Percentiles rank a stretch among this genome's conserved stretches.
Conservation (phyloP, 1,140 invertebrate species). For the Apis florea region DNA sequence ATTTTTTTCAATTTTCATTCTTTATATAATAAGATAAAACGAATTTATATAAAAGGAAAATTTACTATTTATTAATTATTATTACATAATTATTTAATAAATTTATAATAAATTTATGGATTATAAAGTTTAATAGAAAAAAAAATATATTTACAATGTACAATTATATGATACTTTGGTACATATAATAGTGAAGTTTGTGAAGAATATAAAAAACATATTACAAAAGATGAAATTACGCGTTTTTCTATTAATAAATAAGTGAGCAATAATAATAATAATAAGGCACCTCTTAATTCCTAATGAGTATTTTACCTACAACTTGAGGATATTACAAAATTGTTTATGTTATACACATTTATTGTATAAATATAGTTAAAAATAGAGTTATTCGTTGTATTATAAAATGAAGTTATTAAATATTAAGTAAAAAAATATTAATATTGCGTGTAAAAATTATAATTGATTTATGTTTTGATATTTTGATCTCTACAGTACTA, state of each 20-base stretch:
- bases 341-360: slow-evolving; percentile 8
- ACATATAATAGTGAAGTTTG: not conserved
- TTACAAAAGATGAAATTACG: slow-evolving; percentile 28
- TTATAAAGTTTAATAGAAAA: slow-evolving; percentile 20
- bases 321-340: slow-evolving; percentile 22
- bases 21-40: too few relatives aligned
- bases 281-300: slow-evolving; percentile 45
- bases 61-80: too few relatives aligned
- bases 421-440: slow-evolving; percentile 45
- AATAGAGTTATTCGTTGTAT: slow-evolving; percentile 25
- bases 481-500: slow-evolving; percentile 20
- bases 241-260: slow-evolving; percentile 35
- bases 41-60: too few relatives aligned
- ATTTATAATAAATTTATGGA: not conserved
- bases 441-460: slow-evolving; percentile 22
- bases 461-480: slow-evolving; percentile 23
- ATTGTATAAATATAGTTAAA: slow-evolving; percentile 17
- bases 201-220: slow-evolving; percentile 22
- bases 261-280: slow-evolving; percentile 41
- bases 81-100: too few relatives aligned
- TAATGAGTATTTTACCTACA: slow-evolving; percentile 39
- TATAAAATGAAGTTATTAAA: slow-evolving; percentile 36
- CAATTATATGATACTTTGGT: slow-evolving; percentile 5
- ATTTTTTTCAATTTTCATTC: too few relatives aligned
- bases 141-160: slow-evolving; percentile 33